Evolutionary conservation across 2,113 vertebrate genomes (phyloP).

Genomic region (Ceuthmochares aereus): DNA sequence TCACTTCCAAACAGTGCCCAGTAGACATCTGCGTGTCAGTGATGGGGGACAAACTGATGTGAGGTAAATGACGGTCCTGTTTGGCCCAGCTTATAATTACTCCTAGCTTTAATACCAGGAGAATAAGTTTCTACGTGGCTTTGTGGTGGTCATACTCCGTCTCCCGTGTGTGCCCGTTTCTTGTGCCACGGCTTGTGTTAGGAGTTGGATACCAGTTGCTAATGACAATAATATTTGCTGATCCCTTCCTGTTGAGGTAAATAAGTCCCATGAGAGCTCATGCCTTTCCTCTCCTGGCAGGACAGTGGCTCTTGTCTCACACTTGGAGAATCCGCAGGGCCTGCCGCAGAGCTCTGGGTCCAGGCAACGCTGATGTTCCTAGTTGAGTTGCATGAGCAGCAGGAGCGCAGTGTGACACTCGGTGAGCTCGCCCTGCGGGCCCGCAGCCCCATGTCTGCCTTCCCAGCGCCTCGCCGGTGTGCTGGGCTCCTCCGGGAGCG

Average conservation of each 20-base stretch:
- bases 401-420: background rate
- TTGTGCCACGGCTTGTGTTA: background rate
- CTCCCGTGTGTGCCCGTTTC: background rate
- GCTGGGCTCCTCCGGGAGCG: background rate
- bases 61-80: background rate
- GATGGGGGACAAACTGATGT: background rate
- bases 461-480: background rate
- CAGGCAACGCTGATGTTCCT: background rate
- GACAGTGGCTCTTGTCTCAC: background rate
- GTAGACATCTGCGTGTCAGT: background rate
- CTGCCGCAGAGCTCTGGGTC: rapidly evolving
- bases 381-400: background rate
- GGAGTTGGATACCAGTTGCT: background rate
- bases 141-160: background rate
- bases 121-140: background rate
- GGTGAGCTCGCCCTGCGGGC: rapidly evolving
- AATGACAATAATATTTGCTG: background rate
- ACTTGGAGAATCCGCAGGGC: background rate
- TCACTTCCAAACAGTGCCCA: background rate
- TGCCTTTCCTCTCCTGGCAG: background rate
- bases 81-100: background rate
- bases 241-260: background rate
- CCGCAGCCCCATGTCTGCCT: background rate
- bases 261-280: background rate
- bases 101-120: background rate